A percentile compares a stretch with the other conserved stretches of the same genome.
These are phyloP conservation scores for Microcaecilia unicolor DNA, from an alignment of 2,797 vertebrate species.

Conservation along the genomic window DNA sequence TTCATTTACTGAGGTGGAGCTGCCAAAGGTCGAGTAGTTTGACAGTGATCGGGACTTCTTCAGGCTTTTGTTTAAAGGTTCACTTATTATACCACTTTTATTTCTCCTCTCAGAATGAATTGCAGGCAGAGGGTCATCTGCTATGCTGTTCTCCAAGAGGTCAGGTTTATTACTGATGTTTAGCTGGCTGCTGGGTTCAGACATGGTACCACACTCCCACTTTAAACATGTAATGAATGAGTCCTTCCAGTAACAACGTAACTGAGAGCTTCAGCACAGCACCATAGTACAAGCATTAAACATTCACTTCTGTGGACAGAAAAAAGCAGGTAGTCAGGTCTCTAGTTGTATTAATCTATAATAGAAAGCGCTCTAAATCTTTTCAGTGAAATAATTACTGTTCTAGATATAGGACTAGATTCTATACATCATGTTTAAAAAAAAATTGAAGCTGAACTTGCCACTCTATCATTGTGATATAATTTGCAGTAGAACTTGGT, in stretches of 20 bases:
- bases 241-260: neutral
- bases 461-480: too few species aligned
- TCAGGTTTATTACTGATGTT: constrained; percentile 56
- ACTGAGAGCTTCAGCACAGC: constrained; percentile 15
- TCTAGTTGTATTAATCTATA: too few species aligned
- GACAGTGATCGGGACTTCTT: constrained; percentile 89
- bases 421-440: too few species aligned
- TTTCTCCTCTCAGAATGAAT: constrained; percentile 77
- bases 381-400: too few species aligned
- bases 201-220: constrained; percentile 80
- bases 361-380: constrained; percentile 33
- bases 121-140: constrained; percentile 66
- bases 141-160: constrained; percentile 67
- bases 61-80: constrained; percentile 91
- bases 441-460: too few species aligned
- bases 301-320: constrained; percentile 38
- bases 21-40: constrained; percentile 82
- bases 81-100: constrained; percentile 90
- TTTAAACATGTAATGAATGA: constrained; percentile 2
- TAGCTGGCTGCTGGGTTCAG: constrained; percentile 66
- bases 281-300: constrained; percentile 37
- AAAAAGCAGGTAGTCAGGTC: constrained; percentile 25
- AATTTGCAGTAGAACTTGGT: too few species aligned
- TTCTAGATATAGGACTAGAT: too few species aligned
- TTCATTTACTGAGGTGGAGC: constrained; percentile 73